phyloP scores from a whole-genome alignment of 1,140 invertebrate species.

The Colletes latitarsis region DNA sequence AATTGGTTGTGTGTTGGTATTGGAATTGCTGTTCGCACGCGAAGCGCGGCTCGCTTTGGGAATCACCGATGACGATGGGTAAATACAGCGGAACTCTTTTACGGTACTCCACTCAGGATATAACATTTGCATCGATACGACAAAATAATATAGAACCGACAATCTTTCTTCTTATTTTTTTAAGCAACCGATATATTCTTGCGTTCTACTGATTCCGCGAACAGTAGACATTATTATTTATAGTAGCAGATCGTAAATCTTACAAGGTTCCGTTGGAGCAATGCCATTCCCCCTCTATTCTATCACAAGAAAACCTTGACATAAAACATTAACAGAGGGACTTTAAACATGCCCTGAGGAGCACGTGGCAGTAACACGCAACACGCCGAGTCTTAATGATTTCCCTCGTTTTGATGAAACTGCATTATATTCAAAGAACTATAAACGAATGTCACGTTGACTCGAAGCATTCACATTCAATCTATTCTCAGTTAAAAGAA shows the following conservation, averaged over 20 bases:
- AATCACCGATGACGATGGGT: not conserved
- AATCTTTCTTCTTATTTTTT: too few species aligned
- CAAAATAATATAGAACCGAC: not conserved
- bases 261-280: conserved; percentile 32
- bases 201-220: not conserved
- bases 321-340: conserved; percentile 2
- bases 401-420: not conserved
- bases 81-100: conserved; percentile 13
- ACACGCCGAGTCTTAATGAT: not conserved
- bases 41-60: not conserved
- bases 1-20: too few species aligned
- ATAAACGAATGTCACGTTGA: not conserved
- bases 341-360: not conserved
- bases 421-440: not conserved
- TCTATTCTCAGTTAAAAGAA: too few species aligned
- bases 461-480: too few species aligned
- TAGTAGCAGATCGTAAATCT: conserved; percentile 33
- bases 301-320: conserved; percentile 34
- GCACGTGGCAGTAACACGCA: conserved; percentile 26
- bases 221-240: conserved; percentile 49
- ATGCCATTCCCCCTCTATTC: conserved; percentile 51
- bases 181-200: not conserved
- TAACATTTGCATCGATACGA: not conserved
- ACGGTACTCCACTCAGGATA: not conserved
- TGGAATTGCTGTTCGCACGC: not conserved